Percentiles rank a stretch among this genome's conserved stretches.
Conservation (phyloP, 2,113 vertebrate genomes). For the Phaethon lepturus region DNA sequence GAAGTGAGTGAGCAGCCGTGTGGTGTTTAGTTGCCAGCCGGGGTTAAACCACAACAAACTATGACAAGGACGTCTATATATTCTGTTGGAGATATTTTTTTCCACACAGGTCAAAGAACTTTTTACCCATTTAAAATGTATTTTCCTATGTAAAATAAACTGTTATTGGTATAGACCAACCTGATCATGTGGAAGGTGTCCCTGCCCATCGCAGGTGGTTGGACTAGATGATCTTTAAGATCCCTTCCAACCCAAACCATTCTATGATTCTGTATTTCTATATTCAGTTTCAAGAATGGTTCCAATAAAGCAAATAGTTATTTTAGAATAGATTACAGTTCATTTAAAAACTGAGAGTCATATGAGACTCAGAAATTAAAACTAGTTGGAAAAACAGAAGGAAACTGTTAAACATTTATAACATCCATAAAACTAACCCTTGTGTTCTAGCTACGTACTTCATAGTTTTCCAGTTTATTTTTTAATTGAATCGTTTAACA, state of each 20-base stretch:
- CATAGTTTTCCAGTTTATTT: constrained; percentile 70
- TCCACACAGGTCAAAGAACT: not conserved
- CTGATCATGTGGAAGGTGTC: not conserved
- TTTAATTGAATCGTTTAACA: constrained; percentile 62
- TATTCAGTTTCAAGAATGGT: constrained; percentile 2
- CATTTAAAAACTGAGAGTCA: constrained; percentile 38
- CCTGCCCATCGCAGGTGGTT: rapidly evolving
- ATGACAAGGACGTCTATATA: not conserved
- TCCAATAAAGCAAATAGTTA: constrained; percentile 36
- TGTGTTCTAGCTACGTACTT: constrained; percentile 51
- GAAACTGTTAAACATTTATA: constrained; percentile 63
- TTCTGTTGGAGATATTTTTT: not conserved
- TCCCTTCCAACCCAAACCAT: not conserved
- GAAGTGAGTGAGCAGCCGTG: not conserved
- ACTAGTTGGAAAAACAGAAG: not conserved
- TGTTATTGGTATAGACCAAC: not conserved
- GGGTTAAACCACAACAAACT: not conserved
- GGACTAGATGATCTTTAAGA: not conserved
- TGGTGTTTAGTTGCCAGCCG: not conserved
- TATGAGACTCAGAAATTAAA: constrained; percentile 8
- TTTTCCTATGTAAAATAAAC: constrained; percentile 39
- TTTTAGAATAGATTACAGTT: constrained; percentile 26
- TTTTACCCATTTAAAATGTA: not conserved
- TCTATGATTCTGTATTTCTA: not conserved
- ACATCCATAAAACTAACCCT: constrained; percentile 62